A percentile compares a stretch with the other conserved stretches of the same genome.
These are phyloP conservation scores for Lottia scabra DNA, from an alignment of 2,888 invertebrate species.

Conservation along the genomic window DNA sequence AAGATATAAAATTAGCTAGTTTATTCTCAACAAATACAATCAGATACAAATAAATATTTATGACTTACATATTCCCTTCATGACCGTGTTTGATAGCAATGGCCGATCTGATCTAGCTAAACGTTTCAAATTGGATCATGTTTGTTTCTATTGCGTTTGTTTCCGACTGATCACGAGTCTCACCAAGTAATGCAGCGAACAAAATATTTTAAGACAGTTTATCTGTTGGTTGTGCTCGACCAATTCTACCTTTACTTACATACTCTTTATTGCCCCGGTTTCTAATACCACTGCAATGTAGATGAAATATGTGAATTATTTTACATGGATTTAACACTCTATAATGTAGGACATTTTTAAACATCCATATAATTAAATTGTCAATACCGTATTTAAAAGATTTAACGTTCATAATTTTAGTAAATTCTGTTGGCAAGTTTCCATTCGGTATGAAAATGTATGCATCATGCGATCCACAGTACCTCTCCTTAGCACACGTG, in stretches of 20 bases:
- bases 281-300: slow-evolving; percentile 13
- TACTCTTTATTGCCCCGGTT: neutral
- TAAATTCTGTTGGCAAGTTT: neutral
- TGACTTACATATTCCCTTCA: no score
- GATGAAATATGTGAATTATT: slow-evolving; percentile 14
- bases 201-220: neutral
- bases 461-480: slow-evolving; percentile 16
- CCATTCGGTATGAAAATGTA: slow-evolving; percentile 17
- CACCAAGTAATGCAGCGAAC: neutral
- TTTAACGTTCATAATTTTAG: neutral
- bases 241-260: neutral
- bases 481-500: neutral
- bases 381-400: slow-evolving; percentile 9
- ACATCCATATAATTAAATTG: slow-evolving; percentile 11
- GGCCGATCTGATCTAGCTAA: no score
- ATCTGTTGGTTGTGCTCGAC: neutral
- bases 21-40: no score
- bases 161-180: no score
- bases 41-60: no score
- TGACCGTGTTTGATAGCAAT: no score
- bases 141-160: no score
- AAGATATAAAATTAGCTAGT: no score
- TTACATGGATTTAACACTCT: slow-evolving; percentile 23
- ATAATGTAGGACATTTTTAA: slow-evolving; percentile 8
- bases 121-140: no score